Base-by-base conservation (phyloP, 1,140 invertebrate genomes). In the Lasioglossum albipes region DNA sequence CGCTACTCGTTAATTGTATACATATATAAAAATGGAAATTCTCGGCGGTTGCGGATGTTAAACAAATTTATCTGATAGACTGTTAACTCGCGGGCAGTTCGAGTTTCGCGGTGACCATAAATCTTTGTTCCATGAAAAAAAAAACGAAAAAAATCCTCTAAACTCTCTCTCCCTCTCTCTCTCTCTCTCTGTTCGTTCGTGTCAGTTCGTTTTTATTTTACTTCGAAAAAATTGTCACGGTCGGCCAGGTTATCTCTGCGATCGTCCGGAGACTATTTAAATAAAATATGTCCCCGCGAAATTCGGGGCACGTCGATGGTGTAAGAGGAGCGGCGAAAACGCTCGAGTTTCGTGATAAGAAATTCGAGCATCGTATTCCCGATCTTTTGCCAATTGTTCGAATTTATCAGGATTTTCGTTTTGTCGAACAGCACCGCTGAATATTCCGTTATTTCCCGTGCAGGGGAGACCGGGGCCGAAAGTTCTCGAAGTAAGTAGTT, bases 261-360 rank as follows among this genome's bases (percentile, higher is more conserved):
- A 52, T 36, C 22, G 41, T n/a, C 10, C 41, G 45, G 52, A 16
- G 52, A 52, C 52, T 20, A 20, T 54, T 77, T 77, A 61, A 69
- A 77, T 69, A 77, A 77, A 77, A 77, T 61, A 67, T 69, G 45
- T 12, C n/a, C 4, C 12, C 20, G 20, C n/a, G 20, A 41, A 61
- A 77, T 70, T 52, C 67, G 22, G 27, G 5, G 66, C 75, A 77
- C 67, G 75, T 62, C 27, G 67, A 54, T 20, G 52, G 52, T 9
- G 61, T 31, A 31, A 77, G n/a, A 36, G 54, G 4, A 52, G 42
- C 3, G 42, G 62, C 10, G 49, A 62, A 49, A 41, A 42, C 36
- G 45, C n/a, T 18, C 36, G 42, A 2, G 20, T 5, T 62, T 22
- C 67, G 75, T 62, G 75, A 77, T 77, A 77, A 77, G 75, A 71